Base-by-base conservation (phyloP, 2,797 vertebrate species). In the Aplochiton taeniatus region DNA sequence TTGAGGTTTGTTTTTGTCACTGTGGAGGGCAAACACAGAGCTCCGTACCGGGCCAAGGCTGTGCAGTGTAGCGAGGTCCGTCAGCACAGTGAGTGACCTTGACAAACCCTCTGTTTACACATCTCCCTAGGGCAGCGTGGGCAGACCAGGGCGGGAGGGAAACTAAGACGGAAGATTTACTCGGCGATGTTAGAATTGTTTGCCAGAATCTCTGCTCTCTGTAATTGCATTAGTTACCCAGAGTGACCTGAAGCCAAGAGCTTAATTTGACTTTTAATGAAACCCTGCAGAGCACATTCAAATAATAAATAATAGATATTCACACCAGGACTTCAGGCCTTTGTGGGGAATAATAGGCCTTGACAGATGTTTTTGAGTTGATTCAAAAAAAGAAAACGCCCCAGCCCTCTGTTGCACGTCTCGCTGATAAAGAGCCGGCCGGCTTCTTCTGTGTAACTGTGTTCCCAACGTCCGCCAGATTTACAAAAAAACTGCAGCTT, bases 191-290 rank as follows among this genome's bases (percentile, higher is more conserved):
- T 79, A 79, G 6, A 74, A 78, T 70, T 77, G 63, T 70, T 75
- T 72, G 61, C 65, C 58, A 76, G 75, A 76, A 52, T 20, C 64
- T 20, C 64, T 42, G 62, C 74, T 79, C 70, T 68, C 69, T 75
- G 63, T 87, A 88, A 91, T 81, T 79, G 54, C 57, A 83, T 88
- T 82, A 87, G 81, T 73, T 73, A 70, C 65, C 69, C 70, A 72
- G 74, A 80, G 68, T 73, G 79, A 75, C 74, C 79, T 75, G 61
- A 75, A 76, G 70, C 69, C 70, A 70, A 53, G 56, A 65, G 58
- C 78, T 83, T 77, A 80, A 88, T 87, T 82, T 73, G 70, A 76
- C 31, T 82, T 86, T 70, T 78, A 85, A 86, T 80, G 76, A 85
- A 75, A 65, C 80, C 63, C 57, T n/a, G 73, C 54, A 61, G 73